Evolutionary conservation across 2,888 invertebrate genomes (phyloP), one percentile per base, ranked within the genome.

Genomic region (Monochamus alternatus): DNA sequence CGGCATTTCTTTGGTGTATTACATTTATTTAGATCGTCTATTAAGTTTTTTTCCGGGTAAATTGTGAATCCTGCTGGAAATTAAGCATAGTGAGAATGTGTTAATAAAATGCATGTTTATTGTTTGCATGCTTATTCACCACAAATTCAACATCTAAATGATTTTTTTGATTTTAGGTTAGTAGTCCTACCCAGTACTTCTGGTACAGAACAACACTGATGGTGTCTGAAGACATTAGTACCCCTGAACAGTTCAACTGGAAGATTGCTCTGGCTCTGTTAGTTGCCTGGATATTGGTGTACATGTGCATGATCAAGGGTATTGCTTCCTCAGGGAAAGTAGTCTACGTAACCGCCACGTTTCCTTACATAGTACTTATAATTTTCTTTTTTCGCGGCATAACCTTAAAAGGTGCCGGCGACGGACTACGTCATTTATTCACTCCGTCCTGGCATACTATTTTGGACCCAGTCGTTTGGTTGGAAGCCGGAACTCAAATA

Each of bases 261-360:
- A 96, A 96, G 88, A 97, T 98, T 84, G 95, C 95, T 1, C 87
- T 97, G 55, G 95, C 97, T 12, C 91, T 98, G 60, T 91, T 97
- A 9, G 92, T 96, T 3, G 97, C 98, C 32, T 98, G 98, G 98
- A 93, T 96, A 74, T 91, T 98, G 22, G 97, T 98, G 79, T 98
- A 98, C 89, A 92, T 98, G 89, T 98, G 98, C 89, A 98, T 98
- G 95, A 97, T 98, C 83, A 98, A 98, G 89, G 98, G 98, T 70
- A 98, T 98, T 79, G 98, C 98, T 1, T 97, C 97, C 5, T 98
- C 98, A 0, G 97, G 98, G 73, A 98, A 98, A 91, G 97, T 98
- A 66, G 97, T 98, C 78, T 98, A 98, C 87, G 95, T 98, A 75
- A 98, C 98, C 2, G 98, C 98, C 0, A 97, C 97, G 0, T 98